Conservation (phyloP, 64 coral and sea anemone species). For the Acropora tenuis region DNA sequence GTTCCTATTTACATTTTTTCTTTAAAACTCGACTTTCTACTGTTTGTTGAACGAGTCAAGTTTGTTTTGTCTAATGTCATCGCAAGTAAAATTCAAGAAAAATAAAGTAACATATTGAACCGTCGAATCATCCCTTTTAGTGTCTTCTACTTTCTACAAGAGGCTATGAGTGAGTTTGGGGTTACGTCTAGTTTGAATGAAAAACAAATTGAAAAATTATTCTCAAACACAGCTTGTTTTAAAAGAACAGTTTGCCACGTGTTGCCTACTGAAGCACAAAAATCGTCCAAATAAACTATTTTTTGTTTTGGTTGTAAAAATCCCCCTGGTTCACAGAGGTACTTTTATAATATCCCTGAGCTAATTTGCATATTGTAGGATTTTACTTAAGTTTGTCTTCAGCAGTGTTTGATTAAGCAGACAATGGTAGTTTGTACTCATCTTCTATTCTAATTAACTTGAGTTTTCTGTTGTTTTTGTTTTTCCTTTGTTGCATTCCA, state of each 20-base stretch:
- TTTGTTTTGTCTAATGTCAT: too few relatives aligned
- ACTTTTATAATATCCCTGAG: neutral
- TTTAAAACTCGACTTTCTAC: neutral
- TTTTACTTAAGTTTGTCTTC: neutral
- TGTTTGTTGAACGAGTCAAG: neutral
- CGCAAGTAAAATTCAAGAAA: too few relatives aligned
- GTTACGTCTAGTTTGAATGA: neutral
- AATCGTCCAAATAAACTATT: neutral
- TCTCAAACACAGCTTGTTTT: too few relatives aligned
- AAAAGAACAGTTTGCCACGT: too few relatives aligned
- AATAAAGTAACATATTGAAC: too few relatives aligned
- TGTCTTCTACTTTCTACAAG: too few relatives aligned
- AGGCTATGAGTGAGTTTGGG: too few relatives aligned
- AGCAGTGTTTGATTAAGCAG: too few relatives aligned
- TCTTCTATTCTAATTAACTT: neutral
- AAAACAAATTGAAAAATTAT: too few relatives aligned
- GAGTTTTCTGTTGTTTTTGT: too few relatives aligned
- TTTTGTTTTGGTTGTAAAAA: too few relatives aligned
- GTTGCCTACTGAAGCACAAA: neutral
- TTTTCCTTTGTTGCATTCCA: neutral
- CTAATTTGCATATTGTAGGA: slow-evolving; percentile 7
- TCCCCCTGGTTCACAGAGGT: neutral
- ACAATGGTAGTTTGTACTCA: neutral
- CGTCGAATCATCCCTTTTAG: too few relatives aligned
- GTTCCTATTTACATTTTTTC: neutral